Evolutionary conservation across 2,113 vertebrate species (phyloP).

Genomic region (Leptobrachium leishanense): DNA sequence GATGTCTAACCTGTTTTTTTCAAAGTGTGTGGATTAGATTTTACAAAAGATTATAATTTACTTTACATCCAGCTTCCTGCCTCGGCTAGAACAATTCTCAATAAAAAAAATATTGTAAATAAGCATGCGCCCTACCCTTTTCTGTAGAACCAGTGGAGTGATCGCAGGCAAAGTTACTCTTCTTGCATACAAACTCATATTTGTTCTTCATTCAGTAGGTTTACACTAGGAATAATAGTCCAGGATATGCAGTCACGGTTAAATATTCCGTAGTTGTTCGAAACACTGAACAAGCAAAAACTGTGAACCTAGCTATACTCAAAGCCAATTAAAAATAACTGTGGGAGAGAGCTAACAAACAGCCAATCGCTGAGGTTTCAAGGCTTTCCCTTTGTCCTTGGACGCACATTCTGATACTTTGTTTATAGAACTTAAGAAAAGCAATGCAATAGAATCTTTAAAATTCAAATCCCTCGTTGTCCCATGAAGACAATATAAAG

Average conservation of each 20-base stretch:
- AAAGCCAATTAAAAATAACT: constrained; percentile 70
- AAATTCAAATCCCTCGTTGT: constrained; percentile 59
- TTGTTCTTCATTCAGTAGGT: constrained; percentile 59
- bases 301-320: constrained; percentile 59
- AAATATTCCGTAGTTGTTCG: constrained; percentile 18
- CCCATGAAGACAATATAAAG: constrained; percentile 9
- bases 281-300: constrained; percentile 30
- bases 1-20: no score
- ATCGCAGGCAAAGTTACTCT: constrained; percentile 87
- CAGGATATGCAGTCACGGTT: constrained; percentile 51
- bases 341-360: constrained; percentile 65
- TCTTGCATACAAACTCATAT: constrained; percentile 86
- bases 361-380: constrained; percentile 65
- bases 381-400: constrained; percentile 88
- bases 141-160: constrained; percentile 83
- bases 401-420: constrained; percentile 68
- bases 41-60: no score
- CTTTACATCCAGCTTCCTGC: no score
- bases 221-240: constrained; percentile 50
- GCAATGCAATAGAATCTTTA: constrained; percentile 59
- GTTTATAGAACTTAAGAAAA: constrained; percentile 68
- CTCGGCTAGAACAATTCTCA: neutral
- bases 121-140: constrained; percentile 76
- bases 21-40: no score
- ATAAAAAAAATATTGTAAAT: constrained; percentile 11